Conservation (phyloP, 2,113 vertebrate genomes). For the Hyperopisus bebe region DNA sequence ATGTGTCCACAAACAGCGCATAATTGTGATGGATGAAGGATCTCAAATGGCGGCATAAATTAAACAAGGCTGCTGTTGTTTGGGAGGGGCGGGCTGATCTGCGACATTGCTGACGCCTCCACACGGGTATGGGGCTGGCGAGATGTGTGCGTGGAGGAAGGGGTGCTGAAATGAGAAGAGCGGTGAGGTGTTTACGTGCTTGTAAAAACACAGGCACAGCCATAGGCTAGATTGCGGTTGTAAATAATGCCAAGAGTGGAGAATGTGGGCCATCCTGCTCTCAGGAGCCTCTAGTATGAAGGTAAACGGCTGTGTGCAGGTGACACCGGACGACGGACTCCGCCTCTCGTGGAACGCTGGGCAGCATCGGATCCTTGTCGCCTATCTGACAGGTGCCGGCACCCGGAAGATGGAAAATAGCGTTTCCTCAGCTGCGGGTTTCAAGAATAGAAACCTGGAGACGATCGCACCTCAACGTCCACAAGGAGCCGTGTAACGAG, state of each 20-base stretch:
- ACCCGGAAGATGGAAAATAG: not conserved
- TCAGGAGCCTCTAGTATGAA: not conserved
- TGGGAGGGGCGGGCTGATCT: not conserved
- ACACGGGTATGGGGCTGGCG: not conserved
- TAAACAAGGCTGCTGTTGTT: not conserved
- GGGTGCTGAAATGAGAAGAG: not conserved
- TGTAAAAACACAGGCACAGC: not conserved
- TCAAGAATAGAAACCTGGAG: not conserved
- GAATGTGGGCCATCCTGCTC: not conserved
- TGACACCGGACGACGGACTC: not conserved
- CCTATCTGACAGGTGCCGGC: not conserved
- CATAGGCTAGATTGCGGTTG: not conserved
- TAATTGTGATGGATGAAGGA: slow-evolving; percentile 17
- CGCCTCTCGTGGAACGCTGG: not conserved
- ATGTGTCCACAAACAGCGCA: not conserved
- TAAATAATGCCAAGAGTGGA: not conserved
- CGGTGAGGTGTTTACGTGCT: not conserved
- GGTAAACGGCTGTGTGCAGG: not conserved
- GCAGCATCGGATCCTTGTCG: not conserved
- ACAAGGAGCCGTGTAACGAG: not conserved
- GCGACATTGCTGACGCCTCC: not conserved
- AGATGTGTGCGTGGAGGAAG: not conserved
- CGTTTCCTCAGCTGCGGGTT: not conserved
- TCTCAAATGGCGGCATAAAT: slow-evolving; percentile 2
- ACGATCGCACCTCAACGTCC: not conserved